phyloP scores from a whole-genome alignment of 2,888 invertebrate species.

The Osmoderma eremita region DNA sequence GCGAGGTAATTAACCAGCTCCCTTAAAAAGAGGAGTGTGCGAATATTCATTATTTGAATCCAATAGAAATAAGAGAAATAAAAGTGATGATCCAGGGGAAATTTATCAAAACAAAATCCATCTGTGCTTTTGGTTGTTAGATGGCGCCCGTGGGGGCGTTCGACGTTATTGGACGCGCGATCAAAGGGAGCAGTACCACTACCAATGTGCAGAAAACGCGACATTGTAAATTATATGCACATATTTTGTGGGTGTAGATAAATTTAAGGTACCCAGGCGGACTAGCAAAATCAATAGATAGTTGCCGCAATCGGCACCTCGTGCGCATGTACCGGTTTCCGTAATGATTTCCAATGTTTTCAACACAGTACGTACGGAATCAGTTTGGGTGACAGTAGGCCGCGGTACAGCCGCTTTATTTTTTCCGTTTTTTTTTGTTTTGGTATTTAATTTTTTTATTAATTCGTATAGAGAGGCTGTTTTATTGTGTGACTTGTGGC shows the following conservation, averaged over 20 bases:
- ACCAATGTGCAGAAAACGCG: background rate
- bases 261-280: conserved; percentile 22
- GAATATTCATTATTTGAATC: no score
- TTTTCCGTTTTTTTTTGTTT: conserved; percentile 55
- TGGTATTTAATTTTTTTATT: conserved; percentile 55
- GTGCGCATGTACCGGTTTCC: conserved; percentile 39
- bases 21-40: no score
- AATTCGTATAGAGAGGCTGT: conserved; percentile 44
- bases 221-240: conserved; percentile 26
- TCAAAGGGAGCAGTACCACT: background rate
- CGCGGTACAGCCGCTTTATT: conserved; percentile 55
- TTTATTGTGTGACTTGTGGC: conserved; percentile 43
- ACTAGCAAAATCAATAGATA: conserved; percentile 38
- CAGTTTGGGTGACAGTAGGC: conserved; percentile 49
- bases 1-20: background rate
- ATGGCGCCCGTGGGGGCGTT: background rate
- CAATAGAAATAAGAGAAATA: no score
- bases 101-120: background rate
- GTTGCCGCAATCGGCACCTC: background rate
- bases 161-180: background rate
- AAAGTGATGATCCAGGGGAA: background rate
- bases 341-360: conserved; percentile 43
- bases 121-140: background rate
- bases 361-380: conserved; percentile 43
- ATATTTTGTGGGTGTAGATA: conserved; percentile 13